Percentiles rank a stretch among this genome's conserved stretches.
These are phyloP conservation scores for Amphipoea lucens DNA, from an alignment of 2,888 invertebrate genomes.

Conservation along the genomic window DNA sequence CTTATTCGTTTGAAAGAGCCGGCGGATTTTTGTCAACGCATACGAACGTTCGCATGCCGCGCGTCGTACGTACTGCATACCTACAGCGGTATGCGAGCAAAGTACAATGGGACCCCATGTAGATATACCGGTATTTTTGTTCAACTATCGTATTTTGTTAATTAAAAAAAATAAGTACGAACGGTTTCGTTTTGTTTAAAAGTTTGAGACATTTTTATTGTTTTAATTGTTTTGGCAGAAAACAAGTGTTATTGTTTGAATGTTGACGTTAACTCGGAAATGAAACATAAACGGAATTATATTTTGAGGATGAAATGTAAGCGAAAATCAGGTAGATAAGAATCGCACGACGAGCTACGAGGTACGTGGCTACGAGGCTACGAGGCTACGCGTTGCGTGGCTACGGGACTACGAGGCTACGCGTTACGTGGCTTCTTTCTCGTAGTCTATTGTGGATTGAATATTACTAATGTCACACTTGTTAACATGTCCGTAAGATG, in stretches of 20 bases:
- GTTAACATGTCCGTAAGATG: too few relatives aligned
- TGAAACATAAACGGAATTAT: constrained; percentile 12
- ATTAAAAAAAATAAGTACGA: constrained; percentile 49
- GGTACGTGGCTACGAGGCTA: constrained; percentile 38
- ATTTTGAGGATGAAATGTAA: constrained; percentile 24
- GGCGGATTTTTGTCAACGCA: constrained; percentile 58
- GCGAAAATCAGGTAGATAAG: constrained; percentile 12
- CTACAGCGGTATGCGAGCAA: constrained; percentile 43
- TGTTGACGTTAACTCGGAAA: constrained; percentile 14
- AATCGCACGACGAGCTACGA: constrained; percentile 16
- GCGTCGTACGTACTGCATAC: constrained; percentile 27
- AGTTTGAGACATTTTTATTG: constrained; percentile 34
- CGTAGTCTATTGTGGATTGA: not conserved
- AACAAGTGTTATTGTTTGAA: constrained; percentile 26
- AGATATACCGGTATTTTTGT: constrained; percentile 47
- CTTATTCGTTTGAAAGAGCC: constrained; percentile 60
- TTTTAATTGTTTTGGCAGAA: constrained; percentile 23
- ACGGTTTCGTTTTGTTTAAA: constrained; percentile 34
- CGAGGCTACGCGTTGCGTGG: constrained; percentile 30
- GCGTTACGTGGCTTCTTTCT: not conserved
- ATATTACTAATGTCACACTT: not conserved
- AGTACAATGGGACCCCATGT: constrained; percentile 42
- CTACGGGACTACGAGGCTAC: constrained; percentile 16
- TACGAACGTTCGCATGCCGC: constrained; percentile 33
- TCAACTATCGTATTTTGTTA: constrained; percentile 56